These are phyloP conservation scores for Papilio machaon DNA, from an alignment of 1,140 invertebrate species.

Conservation along the genomic window DNA sequence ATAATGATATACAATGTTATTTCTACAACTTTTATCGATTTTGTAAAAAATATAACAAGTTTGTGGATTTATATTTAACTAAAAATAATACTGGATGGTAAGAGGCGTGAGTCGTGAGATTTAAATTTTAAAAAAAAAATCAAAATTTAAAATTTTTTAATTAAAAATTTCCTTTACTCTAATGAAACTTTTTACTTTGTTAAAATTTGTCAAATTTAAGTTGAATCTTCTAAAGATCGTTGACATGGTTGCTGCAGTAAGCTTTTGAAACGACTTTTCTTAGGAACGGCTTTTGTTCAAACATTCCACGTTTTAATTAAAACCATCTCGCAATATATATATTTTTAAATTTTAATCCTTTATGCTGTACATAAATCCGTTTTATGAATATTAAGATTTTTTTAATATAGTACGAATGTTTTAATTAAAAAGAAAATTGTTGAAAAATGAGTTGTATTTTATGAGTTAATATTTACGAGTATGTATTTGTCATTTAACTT, in stretches of 20 bases:
- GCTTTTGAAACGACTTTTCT: constrained; percentile 18
- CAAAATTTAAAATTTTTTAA: neutral
- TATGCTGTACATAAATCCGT: neutral
- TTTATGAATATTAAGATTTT: constrained; percentile 19
- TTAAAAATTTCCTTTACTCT: neutral
- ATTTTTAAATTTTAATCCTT: constrained; percentile 12
- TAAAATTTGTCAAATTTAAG: constrained; percentile 24
- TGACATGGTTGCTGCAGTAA: constrained; percentile 12
- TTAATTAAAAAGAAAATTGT: constrained; percentile 7
- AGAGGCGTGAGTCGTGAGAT: too few species aligned
- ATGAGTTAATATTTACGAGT: neutral
- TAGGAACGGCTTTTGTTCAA: constrained; percentile 17
- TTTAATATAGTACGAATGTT: constrained; percentile 7
- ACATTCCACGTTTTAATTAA: constrained; percentile 18
- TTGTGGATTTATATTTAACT: too few species aligned
- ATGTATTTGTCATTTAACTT: neutral
- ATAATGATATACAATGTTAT: too few species aligned
- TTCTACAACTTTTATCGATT: too few species aligned
- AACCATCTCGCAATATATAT: constrained; percentile 13
- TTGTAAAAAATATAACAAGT: too few species aligned
- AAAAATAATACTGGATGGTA: too few species aligned
- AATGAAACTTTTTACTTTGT: neutral
- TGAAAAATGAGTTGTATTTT: neutral
- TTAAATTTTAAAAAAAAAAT: too few species aligned
- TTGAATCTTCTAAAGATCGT: constrained; percentile 15